Conservation (phyloP, 2,888 invertebrate genomes). For the Leptogaster cylindrica region DNA sequence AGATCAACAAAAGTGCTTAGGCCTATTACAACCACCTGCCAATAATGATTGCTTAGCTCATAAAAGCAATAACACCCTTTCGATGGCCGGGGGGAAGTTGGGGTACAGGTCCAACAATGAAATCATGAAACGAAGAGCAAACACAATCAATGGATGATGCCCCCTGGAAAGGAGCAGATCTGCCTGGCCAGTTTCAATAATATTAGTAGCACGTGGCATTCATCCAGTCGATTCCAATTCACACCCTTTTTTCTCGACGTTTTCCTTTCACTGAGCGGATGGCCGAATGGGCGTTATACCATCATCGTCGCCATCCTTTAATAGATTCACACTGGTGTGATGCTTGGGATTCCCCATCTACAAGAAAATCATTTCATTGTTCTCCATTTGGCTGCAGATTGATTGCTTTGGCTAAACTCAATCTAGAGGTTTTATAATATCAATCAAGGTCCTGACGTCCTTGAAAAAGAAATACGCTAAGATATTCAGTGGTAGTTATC, state of each 20-base stretch:
- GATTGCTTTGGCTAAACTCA: neutral
- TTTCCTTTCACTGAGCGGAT: neutral
- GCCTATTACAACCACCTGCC: no score
- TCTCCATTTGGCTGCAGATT: neutral
- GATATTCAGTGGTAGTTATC: no score
- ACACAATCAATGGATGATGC: slow-evolving; percentile 1
- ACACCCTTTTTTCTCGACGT: neutral
- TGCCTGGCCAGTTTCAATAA: neutral
- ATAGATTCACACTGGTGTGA: neutral
- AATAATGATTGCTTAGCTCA: no score
- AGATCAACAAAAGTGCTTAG: no score
- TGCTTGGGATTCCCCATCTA: neutral
- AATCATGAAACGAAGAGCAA: slow-evolving; percentile 4
- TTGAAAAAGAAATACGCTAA: no score
- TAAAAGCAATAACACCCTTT: no score
- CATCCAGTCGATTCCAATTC: neutral
- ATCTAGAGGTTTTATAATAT: neutral
- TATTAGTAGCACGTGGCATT: slow-evolving; percentile 1
- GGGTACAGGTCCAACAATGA: no score
- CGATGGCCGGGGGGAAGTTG: no score
- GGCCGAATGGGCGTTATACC: no score
- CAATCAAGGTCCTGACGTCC: neutral
- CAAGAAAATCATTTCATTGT: slow-evolving; percentile 2
- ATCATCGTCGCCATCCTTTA: neutral
- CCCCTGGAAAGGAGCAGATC: neutral